Base-by-base conservation (phyloP, 1,140 invertebrate genomes). In the Penaeus vannamei region DNA sequence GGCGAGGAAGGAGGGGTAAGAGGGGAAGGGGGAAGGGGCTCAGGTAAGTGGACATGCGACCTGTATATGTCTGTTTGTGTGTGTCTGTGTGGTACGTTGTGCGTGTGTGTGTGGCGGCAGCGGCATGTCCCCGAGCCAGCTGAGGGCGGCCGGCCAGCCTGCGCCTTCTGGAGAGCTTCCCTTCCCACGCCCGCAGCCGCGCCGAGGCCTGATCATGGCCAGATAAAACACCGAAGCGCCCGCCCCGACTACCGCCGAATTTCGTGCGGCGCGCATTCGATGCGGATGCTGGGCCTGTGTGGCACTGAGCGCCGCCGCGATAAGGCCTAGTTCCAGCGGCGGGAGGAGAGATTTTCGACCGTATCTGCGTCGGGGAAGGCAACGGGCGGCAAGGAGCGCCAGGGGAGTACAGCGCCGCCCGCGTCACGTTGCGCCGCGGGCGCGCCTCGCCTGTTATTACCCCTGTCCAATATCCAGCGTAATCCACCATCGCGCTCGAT, bases 141-240 rank as follows among this genome's bases (percentile, higher is more conserved):
- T 32, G 22, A n/a, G 42, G 36, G 32, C 61, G 23, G 26, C 23
- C 42, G 60, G 42, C 69, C 42, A 42, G 29, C 22, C 42, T 7
- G 64, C 77, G 59, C 32, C 76, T 66, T 60, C 86, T 46, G 62
- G 26, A 20, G 36, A 42, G 23, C 86, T 82, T 66, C 86, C 77
- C 42, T 87, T 82, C 86, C 86, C 77, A 82, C 79, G 86, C 86
- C 86, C 32, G 79, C 64, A 77, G 79, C 82, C 66, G 32, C 86
- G 81, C 77, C 79, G 42, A 80, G 86, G 36, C 36, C 82, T 80
- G 79, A 87, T 87, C 86, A 87, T 87, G 76, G 61, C 66, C 86
- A 82, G 86, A 87, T 87, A 87, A 87, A 87, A 87, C 86, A 87
- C 86, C 86, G 86, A 82, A 62, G 86, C 80, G 86, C 86, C 86